Conservation (phyloP, 2,113 vertebrate genomes). For the Callipepla californica region DNA sequence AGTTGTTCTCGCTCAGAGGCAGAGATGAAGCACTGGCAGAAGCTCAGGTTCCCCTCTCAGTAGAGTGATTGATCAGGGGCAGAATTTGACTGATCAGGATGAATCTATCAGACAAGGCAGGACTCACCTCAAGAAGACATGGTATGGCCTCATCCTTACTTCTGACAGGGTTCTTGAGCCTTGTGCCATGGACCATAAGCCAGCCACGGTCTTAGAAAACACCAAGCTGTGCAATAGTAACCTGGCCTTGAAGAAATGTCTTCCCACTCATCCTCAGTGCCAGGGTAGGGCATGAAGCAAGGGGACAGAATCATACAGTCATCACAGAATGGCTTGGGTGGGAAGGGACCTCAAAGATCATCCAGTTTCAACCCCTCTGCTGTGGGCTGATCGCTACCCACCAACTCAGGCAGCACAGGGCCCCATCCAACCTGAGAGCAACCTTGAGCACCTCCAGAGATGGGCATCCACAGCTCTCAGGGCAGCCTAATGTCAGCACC, state of each 20-base stretch:
- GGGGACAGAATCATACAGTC: background rate
- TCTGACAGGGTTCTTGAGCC: background rate
- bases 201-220: background rate
- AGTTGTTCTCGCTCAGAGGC: background rate
- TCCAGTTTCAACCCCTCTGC: background rate
- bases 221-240: background rate
- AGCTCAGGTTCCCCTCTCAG: background rate
- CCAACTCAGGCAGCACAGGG: background rate
- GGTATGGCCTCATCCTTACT: background rate
- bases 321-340: background rate
- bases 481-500: too few species aligned
- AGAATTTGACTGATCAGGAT: background rate
- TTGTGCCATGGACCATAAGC: background rate
- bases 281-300: background rate
- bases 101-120: background rate
- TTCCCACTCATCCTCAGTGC: background rate
- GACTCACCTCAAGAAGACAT: background rate
- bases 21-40: rapidly evolving
- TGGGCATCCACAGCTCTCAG: background rate
- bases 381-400: too few species aligned
- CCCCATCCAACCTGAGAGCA: background rate
- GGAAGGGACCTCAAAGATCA: background rate
- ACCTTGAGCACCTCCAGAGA: background rate
- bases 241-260: background rate
- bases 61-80: rapidly evolving